These are phyloP conservation scores for Ricordea florida DNA, from an alignment of 92 coral and sea anemone genomes.

Conservation along the genomic window DNA sequence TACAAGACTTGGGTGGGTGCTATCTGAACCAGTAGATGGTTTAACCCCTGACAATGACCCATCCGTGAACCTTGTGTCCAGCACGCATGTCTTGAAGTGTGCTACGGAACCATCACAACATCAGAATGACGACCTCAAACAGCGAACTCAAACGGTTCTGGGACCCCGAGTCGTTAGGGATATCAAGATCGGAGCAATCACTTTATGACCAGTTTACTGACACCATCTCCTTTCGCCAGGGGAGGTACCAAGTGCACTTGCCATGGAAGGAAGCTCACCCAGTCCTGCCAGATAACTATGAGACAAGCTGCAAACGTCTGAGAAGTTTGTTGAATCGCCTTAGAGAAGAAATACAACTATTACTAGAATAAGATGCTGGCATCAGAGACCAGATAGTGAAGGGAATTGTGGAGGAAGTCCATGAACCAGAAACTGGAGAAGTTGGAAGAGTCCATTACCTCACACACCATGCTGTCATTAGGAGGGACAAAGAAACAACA, in stretches of 20 bases:
- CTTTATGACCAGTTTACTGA: conserved; percentile 35
- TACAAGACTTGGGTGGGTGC: conserved; percentile 46
- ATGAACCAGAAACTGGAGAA: neutral
- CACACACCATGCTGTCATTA: conserved; percentile 48
- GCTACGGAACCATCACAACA: conserved; percentile 13
- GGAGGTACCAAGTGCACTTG: conserved; percentile 53
- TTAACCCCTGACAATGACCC: neutral
- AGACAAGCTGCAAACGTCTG: conserved; percentile 51
- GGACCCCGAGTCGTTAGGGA: conserved; percentile 49
- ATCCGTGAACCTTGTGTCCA: conserved; percentile 36
- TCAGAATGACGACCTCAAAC: neutral
- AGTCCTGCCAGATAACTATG: conserved; percentile 50
- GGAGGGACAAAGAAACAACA: conserved; percentile 41
- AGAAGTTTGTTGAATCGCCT: conserved; percentile 24
- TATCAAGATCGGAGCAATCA: conserved; percentile 26
- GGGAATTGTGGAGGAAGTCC: conserved; percentile 28
- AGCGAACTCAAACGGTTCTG: conserved; percentile 44
- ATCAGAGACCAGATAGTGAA: conserved; percentile 14
- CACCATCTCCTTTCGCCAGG: conserved; percentile 13
- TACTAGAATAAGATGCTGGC: conserved; percentile 1
- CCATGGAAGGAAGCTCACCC: conserved; percentile 58
- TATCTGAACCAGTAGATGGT: conserved; percentile 1
- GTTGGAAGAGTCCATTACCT: conserved; percentile 39
- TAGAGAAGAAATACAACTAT: neutral
- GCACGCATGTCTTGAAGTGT: conserved; percentile 54